These are phyloP conservation scores for Poeciliopsis infans DNA, from an alignment of 2,797 vertebrate genomes.

Conservation along the genomic window DNA sequence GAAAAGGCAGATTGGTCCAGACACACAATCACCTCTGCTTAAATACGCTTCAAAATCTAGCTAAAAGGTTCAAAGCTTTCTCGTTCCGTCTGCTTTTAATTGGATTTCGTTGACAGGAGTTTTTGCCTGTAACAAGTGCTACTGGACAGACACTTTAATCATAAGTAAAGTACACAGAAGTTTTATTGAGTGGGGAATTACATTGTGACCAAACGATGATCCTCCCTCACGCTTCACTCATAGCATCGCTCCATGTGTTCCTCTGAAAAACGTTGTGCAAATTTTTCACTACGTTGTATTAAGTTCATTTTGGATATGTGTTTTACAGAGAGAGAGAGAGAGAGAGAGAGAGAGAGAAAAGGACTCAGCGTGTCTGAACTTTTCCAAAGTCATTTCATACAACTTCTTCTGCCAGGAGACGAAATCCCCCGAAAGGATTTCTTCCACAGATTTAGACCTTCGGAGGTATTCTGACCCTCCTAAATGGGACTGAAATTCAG, in stretches of 20 bases:
- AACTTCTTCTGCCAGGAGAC: slow-evolving; percentile 13
- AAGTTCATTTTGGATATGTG: slow-evolving; percentile 4
- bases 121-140: slow-evolving; percentile 34
- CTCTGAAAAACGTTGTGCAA: slow-evolving; percentile 2
- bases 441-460: slow-evolving; percentile 32
- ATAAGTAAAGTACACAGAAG: slow-evolving; percentile 44
- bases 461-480: slow-evolving; percentile 51
- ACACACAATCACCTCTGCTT: neutral
- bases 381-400: slow-evolving; percentile 15
- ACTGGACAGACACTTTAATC: slow-evolving; percentile 27
- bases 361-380: neutral
- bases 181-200: slow-evolving; percentile 44
- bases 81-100: slow-evolving; percentile 65
- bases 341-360: neutral
- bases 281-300: slow-evolving; percentile 1
- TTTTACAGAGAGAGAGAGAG: slow-evolving; percentile 11
- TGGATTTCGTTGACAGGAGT: slow-evolving; percentile 66
- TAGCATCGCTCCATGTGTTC: slow-evolving; percentile 40
- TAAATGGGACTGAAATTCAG: slow-evolving; percentile 50
- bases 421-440: slow-evolving; percentile 40
- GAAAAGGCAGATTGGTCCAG: neutral
- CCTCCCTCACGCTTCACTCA: neutral
- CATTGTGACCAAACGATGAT: slow-evolving; percentile 34
- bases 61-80: slow-evolving; percentile 49
- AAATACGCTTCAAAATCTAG: slow-evolving; percentile 30